Conservation (phyloP, 92 coral and sea anemone genomes). For the Porites rus region DNA sequence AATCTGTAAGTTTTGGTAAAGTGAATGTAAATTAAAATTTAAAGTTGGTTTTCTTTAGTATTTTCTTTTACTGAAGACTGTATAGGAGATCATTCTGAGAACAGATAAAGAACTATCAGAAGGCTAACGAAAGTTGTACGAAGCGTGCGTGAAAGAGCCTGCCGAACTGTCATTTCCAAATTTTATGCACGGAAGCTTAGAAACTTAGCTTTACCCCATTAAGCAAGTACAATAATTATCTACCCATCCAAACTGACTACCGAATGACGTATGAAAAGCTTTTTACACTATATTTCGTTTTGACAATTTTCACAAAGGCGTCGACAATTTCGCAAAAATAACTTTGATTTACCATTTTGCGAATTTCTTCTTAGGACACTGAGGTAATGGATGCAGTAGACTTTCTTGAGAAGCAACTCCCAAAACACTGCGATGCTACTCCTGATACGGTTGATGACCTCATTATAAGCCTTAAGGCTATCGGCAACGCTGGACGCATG, state of each 20-base stretch:
- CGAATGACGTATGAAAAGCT: not conserved
- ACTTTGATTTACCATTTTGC: not conserved
- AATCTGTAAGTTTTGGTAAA: constrained; percentile 13
- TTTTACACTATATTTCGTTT: not conserved
- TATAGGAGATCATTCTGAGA: too few relatives aligned
- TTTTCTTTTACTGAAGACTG: too few relatives aligned
- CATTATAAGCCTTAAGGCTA: constrained; percentile 56
- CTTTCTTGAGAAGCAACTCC: constrained; percentile 36
- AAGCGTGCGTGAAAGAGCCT: not conserved
- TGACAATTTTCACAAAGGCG: not conserved
- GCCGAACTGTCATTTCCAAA: not conserved
- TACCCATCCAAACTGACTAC: not conserved
- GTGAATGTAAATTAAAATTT: not conserved
- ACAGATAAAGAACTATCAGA: not conserved
- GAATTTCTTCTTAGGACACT: not conserved
- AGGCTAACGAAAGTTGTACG: not conserved
- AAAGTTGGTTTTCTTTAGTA: too few relatives aligned
- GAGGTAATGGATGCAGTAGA: constrained; percentile 11
- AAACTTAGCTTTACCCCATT: not conserved
- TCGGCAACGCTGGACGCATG: constrained; percentile 71
- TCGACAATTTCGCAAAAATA: not conserved
- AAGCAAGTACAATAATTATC: not conserved
- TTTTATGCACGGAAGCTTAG: too few relatives aligned
- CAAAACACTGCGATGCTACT: constrained; percentile 48
- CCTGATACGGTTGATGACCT: constrained; percentile 64